Evolutionary conservation across 2,888 invertebrate species (phyloP), one percentile per base, ranked within the genome.

Genomic region (Cybosia mesomella): DNA sequence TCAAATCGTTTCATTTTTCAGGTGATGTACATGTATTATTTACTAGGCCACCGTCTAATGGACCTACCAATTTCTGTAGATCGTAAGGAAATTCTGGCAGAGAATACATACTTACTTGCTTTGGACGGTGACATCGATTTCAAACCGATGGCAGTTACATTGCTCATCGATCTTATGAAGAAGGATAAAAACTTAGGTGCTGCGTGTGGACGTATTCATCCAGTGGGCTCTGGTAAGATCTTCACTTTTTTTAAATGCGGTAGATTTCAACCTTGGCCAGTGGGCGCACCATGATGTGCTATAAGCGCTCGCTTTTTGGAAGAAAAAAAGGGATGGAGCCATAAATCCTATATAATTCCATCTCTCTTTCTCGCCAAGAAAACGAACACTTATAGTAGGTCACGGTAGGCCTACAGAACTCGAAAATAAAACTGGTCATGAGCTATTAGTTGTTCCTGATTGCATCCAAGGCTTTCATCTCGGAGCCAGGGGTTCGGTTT

Each of bases 21-120:
- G 96, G 97, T 97, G 13, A 98, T 98, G 98, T 98, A 98, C 91
- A 98, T 98, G 98, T 98, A 98, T 91, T 98, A 98, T 85, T 95
- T 98, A 77, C 95, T 98, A 53, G 98, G 98, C 0, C 97, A 97
- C 86, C 96, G 97, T 70, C 95, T 98, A 62, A 97, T 97, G 96
- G 96, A 97, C 80, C 87, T 96, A 79, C 95, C 95, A 0, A 93
- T 96, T 34, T 92, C 95, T 5, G 94, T 95, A 18, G 95, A 96
- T 66, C 93, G 95, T 67, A 97, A 96, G 84, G 96, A 96, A 72
- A 92, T 96, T 5, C 96, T 97, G 63, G 97, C 97, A 0, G 97
- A 97, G 87, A 98, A 98, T 89, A 98, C 98, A 0, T 98, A 96
- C 83, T 92, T 98, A 15, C 92, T 98, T 43, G 98, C 98, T 8